Evolutionary conservation across 1,140 invertebrate species (phyloP).

Genomic region (Listronotus oregonensis): DNA sequence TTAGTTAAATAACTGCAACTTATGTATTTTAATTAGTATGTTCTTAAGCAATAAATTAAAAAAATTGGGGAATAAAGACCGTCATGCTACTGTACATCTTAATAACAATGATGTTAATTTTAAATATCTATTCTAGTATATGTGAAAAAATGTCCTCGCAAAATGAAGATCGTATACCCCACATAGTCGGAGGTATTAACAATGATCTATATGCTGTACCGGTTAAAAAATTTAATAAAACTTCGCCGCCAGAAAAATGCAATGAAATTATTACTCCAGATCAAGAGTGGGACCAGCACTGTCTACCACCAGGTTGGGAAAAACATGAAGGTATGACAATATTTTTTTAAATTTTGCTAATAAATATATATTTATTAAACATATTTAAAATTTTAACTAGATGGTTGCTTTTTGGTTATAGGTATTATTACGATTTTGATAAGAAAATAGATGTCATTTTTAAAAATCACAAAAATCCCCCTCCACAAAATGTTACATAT

Average conservation of each 20-base stretch:
- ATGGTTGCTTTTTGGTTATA: too few relatives aligned
- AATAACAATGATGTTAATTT: not conserved
- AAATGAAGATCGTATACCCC: constrained; percentile 64
- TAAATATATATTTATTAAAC: too few relatives aligned
- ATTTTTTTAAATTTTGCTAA: too few relatives aligned
- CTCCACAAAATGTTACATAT: too few relatives aligned
- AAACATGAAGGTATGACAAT: constrained; percentile 80
- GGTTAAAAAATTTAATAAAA: constrained; percentile 65
- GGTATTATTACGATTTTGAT: too few relatives aligned
- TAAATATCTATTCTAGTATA: constrained; percentile 55
- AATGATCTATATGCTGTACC: constrained; percentile 78
- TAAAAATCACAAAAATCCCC: too few relatives aligned
- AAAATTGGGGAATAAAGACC: constrained; percentile 24
- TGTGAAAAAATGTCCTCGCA: constrained; percentile 60
- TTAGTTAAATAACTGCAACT: too few relatives aligned
- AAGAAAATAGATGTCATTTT: too few relatives aligned
- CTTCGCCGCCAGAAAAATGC: constrained; percentile 49
- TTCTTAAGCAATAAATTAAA: constrained; percentile 2
- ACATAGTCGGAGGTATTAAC: constrained; percentile 70
- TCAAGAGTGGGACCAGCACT: constrained; percentile 58
- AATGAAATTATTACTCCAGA: constrained; percentile 53
- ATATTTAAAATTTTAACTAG: too few relatives aligned
- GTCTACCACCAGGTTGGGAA: constrained; percentile 86
- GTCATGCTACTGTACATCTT: constrained; percentile 36
- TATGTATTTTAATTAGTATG: too few relatives aligned